A percentile compares a stretch with the other conserved stretches of the same genome.
Conservation (phyloP, 2,113 vertebrate species). For the Anguilla rostrata region DNA sequence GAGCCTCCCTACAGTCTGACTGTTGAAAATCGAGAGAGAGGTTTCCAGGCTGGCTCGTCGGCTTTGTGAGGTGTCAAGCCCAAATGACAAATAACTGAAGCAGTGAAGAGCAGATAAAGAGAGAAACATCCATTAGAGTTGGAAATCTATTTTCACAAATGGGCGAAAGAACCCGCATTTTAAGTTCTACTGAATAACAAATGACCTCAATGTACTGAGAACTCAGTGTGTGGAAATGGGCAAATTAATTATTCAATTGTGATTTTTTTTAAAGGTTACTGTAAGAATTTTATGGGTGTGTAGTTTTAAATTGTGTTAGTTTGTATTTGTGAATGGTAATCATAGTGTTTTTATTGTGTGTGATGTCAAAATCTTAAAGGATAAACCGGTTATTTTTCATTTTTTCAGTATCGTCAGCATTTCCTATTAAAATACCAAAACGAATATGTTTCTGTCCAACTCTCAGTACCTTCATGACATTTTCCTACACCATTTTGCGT, state of each 20-base stretch:
- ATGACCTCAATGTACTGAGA: not conserved
- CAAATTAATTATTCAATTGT: not conserved
- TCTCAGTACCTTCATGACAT: too few species aligned
- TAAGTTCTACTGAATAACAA: not conserved
- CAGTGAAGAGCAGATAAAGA: not conserved
- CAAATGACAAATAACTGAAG: not conserved
- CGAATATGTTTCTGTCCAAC: too few species aligned
- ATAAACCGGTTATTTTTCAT: too few species aligned
- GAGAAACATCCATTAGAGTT: not conserved
- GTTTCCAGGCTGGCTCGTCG: not conserved
- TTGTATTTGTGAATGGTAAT: not conserved
- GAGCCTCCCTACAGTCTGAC: not conserved
- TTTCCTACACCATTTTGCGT: too few species aligned
- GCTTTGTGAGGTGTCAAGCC: not conserved
- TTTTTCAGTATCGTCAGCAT: too few species aligned
- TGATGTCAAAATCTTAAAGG: not conserved
- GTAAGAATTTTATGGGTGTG: not conserved
- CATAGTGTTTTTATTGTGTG: not conserved
- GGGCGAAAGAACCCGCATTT: not conserved
- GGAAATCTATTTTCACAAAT: not conserved
- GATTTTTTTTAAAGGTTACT: not conserved
- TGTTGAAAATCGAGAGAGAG: not conserved
- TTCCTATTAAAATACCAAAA: too few species aligned
- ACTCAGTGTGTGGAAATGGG: not conserved
- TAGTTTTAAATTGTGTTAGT: not conserved